These are phyloP conservation scores for Pegoplata infirma DNA, from an alignment of 2,888 invertebrate species.

Conservation along the genomic window DNA sequence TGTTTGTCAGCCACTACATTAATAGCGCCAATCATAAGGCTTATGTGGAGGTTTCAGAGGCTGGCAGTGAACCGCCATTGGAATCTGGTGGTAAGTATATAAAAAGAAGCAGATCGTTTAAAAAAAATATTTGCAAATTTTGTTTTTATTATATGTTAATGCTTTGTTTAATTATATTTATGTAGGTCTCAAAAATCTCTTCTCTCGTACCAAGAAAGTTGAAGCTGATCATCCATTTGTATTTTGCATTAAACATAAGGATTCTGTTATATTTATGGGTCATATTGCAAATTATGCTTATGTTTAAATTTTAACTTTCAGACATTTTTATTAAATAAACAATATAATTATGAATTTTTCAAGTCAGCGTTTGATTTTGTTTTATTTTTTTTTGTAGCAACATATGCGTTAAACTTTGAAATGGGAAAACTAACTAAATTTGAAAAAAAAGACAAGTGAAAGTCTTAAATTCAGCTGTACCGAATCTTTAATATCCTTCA, in stretches of 20 bases:
- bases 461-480: no score
- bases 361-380: no score
- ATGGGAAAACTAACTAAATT: no score
- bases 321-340: background rate
- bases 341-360: no score
- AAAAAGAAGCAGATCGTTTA: background rate
- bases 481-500: no score
- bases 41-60: conserved; percentile 70
- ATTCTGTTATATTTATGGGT: conserved; percentile 73
- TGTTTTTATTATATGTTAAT: conserved; percentile 43
- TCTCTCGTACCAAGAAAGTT: conserved; percentile 72
- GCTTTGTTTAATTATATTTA: background rate
- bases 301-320: conserved; percentile 45
- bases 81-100: conserved; percentile 71
- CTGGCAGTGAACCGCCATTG: conserved; percentile 70
- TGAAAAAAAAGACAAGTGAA: no score
- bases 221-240: conserved; percentile 73
- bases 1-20: conserved; percentile 74
- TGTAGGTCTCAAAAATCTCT: conserved; percentile 71
- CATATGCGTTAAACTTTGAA: no score
- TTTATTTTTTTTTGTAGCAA: no score
- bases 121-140: background rate
- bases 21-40: conserved; percentile 73
- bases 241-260: conserved; percentile 71
- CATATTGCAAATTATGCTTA: conserved; percentile 73